Base-by-base conservation (phyloP, 2,113 vertebrate genomes). In the Nansenia antarctica region DNA sequence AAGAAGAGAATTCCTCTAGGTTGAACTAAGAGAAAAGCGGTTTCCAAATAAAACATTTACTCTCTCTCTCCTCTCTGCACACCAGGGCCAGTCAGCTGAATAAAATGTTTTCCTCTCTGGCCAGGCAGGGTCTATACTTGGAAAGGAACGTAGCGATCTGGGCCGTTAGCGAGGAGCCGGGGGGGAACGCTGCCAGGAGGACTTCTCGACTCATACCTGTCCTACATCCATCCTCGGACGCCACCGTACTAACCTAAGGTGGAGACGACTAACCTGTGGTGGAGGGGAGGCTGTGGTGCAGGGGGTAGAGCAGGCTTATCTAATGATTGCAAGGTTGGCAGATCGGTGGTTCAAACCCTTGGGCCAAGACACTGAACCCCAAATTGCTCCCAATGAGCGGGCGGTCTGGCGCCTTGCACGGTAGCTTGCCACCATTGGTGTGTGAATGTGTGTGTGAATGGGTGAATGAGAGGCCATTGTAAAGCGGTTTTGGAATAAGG, bases 11-110 rank as follows among this genome's bases (percentile, higher is more conserved):
- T 84, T 82, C 75, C 73, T 74, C 45, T 15, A 35, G 62, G 15
- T 67, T 73, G 74, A 75, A 82, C 49, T 52, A 76, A 76, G 70
- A 72, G 67, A 72, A 59, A 52, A 65, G 24, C 1, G 6, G 20
- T 14, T 64, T 83, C 85, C 85, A 88, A 82, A 69, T 60, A 73
- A 85, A 88, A 87, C 79, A 82, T 52, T 68, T 53, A 30, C 26
- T 29, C 47, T 70, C 58, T 5, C 35, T n/a, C 5, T 37, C 35
- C 11, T 37, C 59, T 30, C 26, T 52, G 58, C 62, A n/a, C 70
- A 2, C 35, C 8, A 11, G 32, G 7, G 59, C 15, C 45, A 32
- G 64, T 74, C 76, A 78, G 65, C 20, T 42, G 69, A 69, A 81
- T 69, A 73, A 77, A 72, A 79, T 68, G 76, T 78, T 62, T 66